Evolutionary conservation across 2,888 invertebrate species (phyloP), one percentile per base, ranked within the genome.

Genomic region (Prosopocoilus inquinatus): DNA sequence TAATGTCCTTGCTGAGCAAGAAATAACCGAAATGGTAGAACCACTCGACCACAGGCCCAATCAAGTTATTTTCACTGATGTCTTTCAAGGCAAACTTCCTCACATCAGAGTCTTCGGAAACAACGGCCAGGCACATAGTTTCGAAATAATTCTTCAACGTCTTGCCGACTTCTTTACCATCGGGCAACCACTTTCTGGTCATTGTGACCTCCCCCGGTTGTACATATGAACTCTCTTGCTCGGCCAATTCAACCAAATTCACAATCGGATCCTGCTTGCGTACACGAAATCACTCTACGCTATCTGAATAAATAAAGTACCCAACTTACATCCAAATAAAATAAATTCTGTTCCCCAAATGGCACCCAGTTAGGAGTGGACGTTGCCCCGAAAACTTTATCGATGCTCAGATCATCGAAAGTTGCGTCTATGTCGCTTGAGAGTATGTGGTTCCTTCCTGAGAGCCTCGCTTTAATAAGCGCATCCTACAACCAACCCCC

Each of bases 21-120:
- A 84, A 67, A 15, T 84, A 83, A 0, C 82, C 82, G 63, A 84
- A 72, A 67, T 83, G 82, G 68, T 84, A 84, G 46, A 84, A 79
- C 72, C 84, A 84, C 9, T 84, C 82, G 51, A 82, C 80, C 61
- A 84, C 82, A 0, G 83, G 82, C 0, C 84, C 84, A 16, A 84
- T 82, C 15, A 80, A 71, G 1, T 80, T 79, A 68, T 85, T 84
- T n/a, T 79, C 79, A 60, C 78, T 78, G 41, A 85, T 72, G 68
- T 84, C 83, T 58, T 77, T 76, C n/a, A 84, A 79, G 0, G 84
- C 84, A 49, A 80, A 67, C 57, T 79, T 77, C 66, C 82, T 79
- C 2, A 81, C 76, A 53, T 81, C 80, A 60, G 74, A 77, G 61
- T 81, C 80, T 28, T 79, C 78, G 65, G 81, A 82, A 50, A 84